Conservation (phyloP, 2,888 invertebrate species). For the Rotaria magnacalcarata region DNA sequence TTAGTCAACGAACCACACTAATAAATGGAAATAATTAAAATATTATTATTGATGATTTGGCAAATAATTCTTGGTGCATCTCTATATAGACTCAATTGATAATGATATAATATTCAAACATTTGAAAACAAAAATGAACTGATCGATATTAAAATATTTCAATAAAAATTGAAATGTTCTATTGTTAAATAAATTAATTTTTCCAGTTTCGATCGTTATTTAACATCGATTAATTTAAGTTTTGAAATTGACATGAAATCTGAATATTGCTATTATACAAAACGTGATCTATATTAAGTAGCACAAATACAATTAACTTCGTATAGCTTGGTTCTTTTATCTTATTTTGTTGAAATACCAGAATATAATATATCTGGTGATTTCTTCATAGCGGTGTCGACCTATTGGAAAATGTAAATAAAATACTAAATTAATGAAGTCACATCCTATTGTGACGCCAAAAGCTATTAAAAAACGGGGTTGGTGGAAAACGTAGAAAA, state of each 20-base stretch:
- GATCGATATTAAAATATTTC: not conserved
- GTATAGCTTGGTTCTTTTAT: not conserved
- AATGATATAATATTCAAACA: not conserved
- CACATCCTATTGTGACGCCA: not conserved
- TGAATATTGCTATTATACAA: constrained; percentile 15
- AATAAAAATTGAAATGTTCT: not conserved
- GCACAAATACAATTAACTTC: constrained; percentile 1
- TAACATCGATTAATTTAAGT: not conserved
- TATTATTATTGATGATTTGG: not conserved
- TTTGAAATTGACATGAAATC: constrained; percentile 19
- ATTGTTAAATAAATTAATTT: too few relatives aligned
- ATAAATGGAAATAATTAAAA: not conserved
- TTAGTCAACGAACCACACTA: constrained; percentile 6
- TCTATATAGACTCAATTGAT: not conserved
- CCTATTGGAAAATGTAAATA: not conserved
- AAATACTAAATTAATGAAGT: constrained; percentile 24
- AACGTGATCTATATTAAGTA: constrained; percentile 5
- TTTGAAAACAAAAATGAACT: not conserved
- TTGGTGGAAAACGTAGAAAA: too few relatives aligned
- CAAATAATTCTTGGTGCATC: not conserved
- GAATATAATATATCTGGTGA: not conserved
- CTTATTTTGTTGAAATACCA: constrained; percentile 2
- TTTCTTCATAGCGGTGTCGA: not conserved
- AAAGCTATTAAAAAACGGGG: not conserved
- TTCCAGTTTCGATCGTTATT: constrained; percentile 22